A percentile compares a stretch with the other conserved stretches of the same genome.
Evolutionary conservation across 64 coral and sea anemone genomes (phyloP).

Genomic region (Montipora capricornis): DNA sequence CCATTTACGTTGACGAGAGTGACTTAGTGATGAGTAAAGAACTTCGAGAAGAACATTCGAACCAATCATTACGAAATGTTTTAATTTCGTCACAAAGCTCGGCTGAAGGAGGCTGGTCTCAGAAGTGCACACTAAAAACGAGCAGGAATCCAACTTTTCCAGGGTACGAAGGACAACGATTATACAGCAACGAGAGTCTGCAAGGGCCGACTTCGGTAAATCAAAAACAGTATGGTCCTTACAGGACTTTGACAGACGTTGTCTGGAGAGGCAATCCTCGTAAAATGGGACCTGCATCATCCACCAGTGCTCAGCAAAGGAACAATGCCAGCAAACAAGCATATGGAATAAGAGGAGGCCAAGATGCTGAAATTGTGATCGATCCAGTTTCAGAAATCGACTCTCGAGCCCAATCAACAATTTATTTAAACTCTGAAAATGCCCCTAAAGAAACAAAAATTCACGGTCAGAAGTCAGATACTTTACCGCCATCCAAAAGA

Average conservation of each 20-base stretch:
- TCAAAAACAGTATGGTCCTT: constrained; percentile 3
- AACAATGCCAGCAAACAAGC: not conserved
- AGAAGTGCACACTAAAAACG: not conserved
- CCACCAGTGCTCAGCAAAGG: not conserved
- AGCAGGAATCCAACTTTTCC: not conserved
- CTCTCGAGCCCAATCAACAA: not conserved
- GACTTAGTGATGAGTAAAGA: not conserved
- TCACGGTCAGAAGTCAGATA: not conserved
- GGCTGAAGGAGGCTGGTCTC: not conserved
- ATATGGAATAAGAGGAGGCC: not conserved
- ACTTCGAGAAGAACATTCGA: not conserved
- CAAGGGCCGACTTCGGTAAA: not conserved
- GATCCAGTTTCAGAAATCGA: not conserved
- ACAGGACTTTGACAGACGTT: not conserved
- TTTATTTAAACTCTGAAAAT: not conserved
- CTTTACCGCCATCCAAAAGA: not conserved
- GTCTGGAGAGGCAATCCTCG: not conserved
- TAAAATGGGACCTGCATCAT: too few species aligned
- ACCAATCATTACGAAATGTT: not conserved
- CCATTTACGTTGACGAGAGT: constrained; percentile 33
- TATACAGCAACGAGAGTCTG: not conserved
- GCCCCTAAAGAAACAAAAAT: not conserved
- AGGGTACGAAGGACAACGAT: not conserved
- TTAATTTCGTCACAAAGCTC: not conserved
- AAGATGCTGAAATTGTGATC: not conserved